Conservation (phyloP, 2,888 invertebrate species). For the Anorthoa munda region DNA sequence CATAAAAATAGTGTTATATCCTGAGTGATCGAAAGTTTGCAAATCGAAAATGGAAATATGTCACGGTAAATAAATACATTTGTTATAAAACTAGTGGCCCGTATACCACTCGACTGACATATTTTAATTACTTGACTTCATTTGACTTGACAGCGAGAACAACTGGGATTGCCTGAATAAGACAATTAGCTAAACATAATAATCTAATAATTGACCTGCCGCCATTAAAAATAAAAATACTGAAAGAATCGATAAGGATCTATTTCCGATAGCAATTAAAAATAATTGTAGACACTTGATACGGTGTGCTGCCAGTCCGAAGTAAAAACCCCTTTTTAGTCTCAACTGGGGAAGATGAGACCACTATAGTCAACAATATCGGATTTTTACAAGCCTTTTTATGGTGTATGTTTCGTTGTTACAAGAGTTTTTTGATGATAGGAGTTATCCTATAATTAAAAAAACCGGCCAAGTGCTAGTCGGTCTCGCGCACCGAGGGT, state of each 20-base stretch:
- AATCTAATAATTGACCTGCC: background rate
- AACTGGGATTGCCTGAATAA: background rate
- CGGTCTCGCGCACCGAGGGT: too few species aligned
- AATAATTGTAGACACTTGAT: conserved; percentile 52
- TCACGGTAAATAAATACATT: too few species aligned
- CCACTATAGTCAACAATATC: too few species aligned
- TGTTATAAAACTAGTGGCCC: too few species aligned
- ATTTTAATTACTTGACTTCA: background rate
- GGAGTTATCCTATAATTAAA: too few species aligned
- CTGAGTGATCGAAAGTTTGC: too few species aligned
- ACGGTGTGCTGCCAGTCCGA: background rate
- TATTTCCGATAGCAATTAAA: conserved; percentile 47
- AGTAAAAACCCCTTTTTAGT: background rate
- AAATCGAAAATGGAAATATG: too few species aligned
- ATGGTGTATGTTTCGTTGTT: too few species aligned
- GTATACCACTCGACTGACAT: background rate
- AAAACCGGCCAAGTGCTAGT: too few species aligned
- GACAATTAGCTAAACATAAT: background rate
- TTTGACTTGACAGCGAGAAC: background rate
- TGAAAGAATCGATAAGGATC: background rate
- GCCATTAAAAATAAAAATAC: background rate
- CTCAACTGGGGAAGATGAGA: background rate
- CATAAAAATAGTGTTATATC: too few species aligned
- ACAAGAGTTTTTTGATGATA: too few species aligned
- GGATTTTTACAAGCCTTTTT: background rate